phyloP scores from a whole-genome alignment of 1,140 invertebrate genomes.

The Lasioglossum albipes region DNA sequence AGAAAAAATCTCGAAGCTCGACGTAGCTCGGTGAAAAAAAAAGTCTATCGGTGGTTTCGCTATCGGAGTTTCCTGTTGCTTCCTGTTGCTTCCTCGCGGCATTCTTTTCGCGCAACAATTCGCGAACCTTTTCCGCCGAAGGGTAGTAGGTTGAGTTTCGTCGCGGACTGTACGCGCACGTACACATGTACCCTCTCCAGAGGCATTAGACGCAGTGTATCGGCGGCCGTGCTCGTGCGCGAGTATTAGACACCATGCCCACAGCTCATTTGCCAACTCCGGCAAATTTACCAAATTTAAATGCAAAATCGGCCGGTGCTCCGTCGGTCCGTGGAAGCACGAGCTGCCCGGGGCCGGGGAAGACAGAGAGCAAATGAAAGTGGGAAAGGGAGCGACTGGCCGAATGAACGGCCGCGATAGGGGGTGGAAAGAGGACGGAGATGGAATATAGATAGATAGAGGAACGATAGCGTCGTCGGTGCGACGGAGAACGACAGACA shows the following conservation, averaged over 20 bases:
- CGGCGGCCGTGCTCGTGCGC: constrained; percentile 58
- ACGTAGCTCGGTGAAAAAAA: too few relatives aligned
- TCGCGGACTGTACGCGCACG: constrained; percentile 59
- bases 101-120: constrained; percentile 14
- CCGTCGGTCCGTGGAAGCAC: constrained; percentile 50
- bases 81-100: constrained; percentile 24
- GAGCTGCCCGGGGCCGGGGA: constrained; percentile 29
- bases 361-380: constrained; percentile 20
- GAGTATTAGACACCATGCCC: constrained; percentile 74
- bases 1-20: too few relatives aligned
- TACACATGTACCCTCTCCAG: constrained; percentile 59
- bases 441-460: constrained; percentile 66
- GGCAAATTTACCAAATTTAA: constrained; percentile 79
- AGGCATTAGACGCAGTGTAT: constrained; percentile 73
- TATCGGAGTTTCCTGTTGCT: background rate
- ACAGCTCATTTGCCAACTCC: constrained; percentile 79
- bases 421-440: constrained; percentile 48
- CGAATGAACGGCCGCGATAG: constrained; percentile 47
- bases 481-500: constrained; percentile 34
- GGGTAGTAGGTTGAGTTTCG: constrained; percentile 46
- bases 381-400: constrained; percentile 20
- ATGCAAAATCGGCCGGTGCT: constrained; percentile 76
- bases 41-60: too few relatives aligned
- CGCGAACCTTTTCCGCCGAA: background rate
- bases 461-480: constrained; percentile 52